phyloP scores from a whole-genome alignment of 2,888 invertebrate species.

The Urechis unicinctus region DNA sequence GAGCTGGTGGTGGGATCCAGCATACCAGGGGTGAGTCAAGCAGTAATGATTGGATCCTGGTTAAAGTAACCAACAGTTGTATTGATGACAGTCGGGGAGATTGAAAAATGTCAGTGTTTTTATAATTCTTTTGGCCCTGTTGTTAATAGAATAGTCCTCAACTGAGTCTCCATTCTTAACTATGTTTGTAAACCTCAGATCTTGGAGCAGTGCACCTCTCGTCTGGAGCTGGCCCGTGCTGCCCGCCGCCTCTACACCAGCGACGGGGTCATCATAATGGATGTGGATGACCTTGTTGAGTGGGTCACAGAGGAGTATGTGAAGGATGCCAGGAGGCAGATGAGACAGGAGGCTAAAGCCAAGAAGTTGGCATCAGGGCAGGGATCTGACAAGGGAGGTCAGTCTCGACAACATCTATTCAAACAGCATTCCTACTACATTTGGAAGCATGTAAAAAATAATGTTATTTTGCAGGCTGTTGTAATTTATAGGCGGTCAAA shows the following conservation, averaged over 20 bases:
- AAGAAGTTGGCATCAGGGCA: conserved; percentile 3
- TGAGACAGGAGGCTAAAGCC: conserved; percentile 10
- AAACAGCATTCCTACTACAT: neutral
- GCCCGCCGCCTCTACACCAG: conserved; percentile 42
- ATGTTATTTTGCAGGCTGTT: no score
- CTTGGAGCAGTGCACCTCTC: conserved; percentile 39
- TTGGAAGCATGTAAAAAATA: no score
- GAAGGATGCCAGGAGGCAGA: conserved; percentile 7
- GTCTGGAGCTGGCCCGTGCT: conserved; percentile 37
- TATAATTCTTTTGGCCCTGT: neutral
- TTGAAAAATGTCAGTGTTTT: neutral
- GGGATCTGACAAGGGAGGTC: neutral
- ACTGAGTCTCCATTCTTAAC: neutral
- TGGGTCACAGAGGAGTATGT: conserved; percentile 28
- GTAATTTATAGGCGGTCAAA: no score
- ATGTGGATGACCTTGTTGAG: conserved; percentile 41
- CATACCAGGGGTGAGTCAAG: conserved; percentile 38
- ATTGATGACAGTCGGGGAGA: no score
- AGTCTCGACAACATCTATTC: no score
- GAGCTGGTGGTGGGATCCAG: conserved; percentile 46
- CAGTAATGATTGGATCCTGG: neutral
- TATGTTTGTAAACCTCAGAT: conserved; percentile 27
- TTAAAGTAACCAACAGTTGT: no score
- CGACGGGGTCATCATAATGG: conserved; percentile 41
- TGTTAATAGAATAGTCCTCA: neutral